Base-by-base conservation (phyloP, 2,888 invertebrate species). In the Agrotis ipsilon region DNA sequence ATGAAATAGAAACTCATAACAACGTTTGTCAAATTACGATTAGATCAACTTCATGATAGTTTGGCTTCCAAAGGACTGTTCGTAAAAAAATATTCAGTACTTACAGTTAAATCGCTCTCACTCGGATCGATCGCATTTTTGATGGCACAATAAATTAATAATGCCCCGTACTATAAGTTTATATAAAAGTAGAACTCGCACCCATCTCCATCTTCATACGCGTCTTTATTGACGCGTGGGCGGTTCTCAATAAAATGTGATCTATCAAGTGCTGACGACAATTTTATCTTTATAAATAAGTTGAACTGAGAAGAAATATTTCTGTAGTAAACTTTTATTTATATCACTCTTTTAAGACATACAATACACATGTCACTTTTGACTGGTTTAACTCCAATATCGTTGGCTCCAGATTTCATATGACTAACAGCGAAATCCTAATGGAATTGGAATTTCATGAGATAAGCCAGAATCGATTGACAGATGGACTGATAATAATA, bases 381-480 rank as follows among this genome's bases (percentile, higher is more conserved):
- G 46, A 57, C 16, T 51, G 32, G 62, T 61, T 61, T 45, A 54
- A 48, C 48, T 58, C 32, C 19, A 69, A 64, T 39, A 62, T 60
- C 21, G 39, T 46, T 46, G 65, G 43, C 76, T 55, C 62, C 75
- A 61, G 58, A 48, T 75, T 27, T 54, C 54, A 52, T 49, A 80
- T 55, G 76, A 68, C 39, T 69, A 79, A 73, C 69, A 46, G 54
- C 49, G 48, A 63, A 66, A 70, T 67, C 55, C 66, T 60, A 46
- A 66, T 76, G 48, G 59, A 78, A 78, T 68, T 80, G 75, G 81
- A 59, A 63, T 66, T 63, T 60, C 57, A 69, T n/a, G 62, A 69
- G 81, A 76, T 81, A 70, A 81, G 59, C 48, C 48, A 55, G 9
- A 61, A 77, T 55, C 52, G 67, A 80, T 75, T 75, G 70, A 65